Evolutionary conservation across 2,113 vertebrate genomes (phyloP), one percentile per base, ranked within the genome.

Genomic region (Spermophilus dauricus): DNA sequence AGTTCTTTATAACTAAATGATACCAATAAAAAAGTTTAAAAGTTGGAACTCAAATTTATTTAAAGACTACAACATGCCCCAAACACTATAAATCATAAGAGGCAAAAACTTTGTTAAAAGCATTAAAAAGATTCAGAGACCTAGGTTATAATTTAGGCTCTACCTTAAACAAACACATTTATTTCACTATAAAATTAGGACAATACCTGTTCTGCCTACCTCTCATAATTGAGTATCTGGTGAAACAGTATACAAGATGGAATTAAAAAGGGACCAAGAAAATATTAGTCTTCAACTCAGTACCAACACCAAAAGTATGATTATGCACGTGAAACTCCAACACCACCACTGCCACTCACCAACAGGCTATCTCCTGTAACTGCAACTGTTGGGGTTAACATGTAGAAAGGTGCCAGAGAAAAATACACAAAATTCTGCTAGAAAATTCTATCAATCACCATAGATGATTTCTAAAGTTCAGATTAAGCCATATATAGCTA

Each of bases 391-490:
- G 13, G 51, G 42, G 30, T 77, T 22, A 91, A 8, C 18, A 83
- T 32, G 26, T 9, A 91, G 70, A 63, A 78, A 81, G 58, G 9
- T 26, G n/a, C 30, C 26, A 13, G 32, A 16, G 65, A 83, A 85
- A 85, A n/a, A 69, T 4, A 73, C 16, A 77, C 3, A 85, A 22
- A 84, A n/a, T 42, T 39, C 30, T 78, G 16, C 16, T 9, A 67
- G 32, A 86, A 89, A 76, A 82, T 51, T 32, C 84, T 7, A 51
- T 65, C 56, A 67, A 13, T 32, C 26, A 72, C 81, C 37, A 42
- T 45, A n/a, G 22, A 42, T 20, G 45, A 45, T 76, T 95, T 65
- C 93, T 91, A 53, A 96, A 78, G 91, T 77, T 37, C 20, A 51
- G 32, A 34, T 16, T 42, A 39, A 82, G 24, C 28, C 61, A 75